Evolutionary conservation across 2,797 vertebrate species (phyloP).

Genomic region (Argya squamiceps): DNA sequence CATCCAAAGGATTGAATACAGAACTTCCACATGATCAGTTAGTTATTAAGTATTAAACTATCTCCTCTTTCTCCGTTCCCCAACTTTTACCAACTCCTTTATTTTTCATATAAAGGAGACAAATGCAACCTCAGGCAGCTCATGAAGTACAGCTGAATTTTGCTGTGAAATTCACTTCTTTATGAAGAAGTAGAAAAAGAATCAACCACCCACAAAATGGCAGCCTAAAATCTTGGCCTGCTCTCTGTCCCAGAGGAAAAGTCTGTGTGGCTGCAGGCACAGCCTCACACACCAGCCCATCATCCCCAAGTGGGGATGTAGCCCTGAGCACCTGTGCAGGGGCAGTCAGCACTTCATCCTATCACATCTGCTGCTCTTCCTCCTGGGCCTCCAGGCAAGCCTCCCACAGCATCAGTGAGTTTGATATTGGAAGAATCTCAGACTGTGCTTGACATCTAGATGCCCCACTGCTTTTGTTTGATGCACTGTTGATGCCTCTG

Average conservation of each 20-base stretch:
- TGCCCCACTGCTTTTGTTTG: neutral
- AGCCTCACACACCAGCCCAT: neutral
- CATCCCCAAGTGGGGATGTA: too few relatives aligned
- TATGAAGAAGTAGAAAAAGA: neutral
- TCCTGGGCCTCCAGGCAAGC: neutral
- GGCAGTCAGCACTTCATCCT: neutral
- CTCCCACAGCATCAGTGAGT: neutral
- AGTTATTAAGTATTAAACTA: neutral
- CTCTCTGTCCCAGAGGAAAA: neutral
- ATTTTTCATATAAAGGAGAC: neutral
- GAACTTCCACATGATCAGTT: neutral
- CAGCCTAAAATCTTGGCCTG: neutral
- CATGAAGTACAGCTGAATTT: neutral
- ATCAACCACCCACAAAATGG: neutral
- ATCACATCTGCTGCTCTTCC: neutral
- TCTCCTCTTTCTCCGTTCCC: neutral
- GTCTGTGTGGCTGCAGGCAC: accelerated
- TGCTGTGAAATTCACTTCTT: neutral
- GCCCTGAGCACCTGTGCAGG: accelerated
- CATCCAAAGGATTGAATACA: neutral
- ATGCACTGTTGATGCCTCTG: neutral
- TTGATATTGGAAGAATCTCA: neutral
- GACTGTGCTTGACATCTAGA: neutral
- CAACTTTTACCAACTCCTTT: neutral
- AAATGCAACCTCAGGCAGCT: neutral